Conservation (phyloP, 2,113 vertebrate species). For the Colinus virginianus region DNA sequence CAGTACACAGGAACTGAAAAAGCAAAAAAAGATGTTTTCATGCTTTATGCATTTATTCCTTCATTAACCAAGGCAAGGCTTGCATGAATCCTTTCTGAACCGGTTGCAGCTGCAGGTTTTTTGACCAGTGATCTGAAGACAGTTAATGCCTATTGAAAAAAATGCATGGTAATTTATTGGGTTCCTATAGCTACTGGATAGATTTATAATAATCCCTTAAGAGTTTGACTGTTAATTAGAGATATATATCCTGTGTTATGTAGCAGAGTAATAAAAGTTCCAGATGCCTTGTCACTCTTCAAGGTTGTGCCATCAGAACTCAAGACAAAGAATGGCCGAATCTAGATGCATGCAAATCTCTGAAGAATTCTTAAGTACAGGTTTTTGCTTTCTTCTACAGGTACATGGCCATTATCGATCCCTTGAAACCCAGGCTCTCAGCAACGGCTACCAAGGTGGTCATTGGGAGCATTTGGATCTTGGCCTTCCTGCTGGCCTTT, state of each 20-base stretch:
- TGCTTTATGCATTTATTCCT: background rate
- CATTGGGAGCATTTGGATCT: constrained; percentile 93
- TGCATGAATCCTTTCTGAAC: background rate
- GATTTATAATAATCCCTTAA: background rate
- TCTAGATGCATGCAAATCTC: background rate
- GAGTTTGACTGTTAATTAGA: background rate
- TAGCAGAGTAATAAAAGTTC: background rate
- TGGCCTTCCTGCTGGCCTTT: constrained; percentile 93
- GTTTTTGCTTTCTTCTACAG: constrained; percentile 72
- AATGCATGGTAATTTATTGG: background rate
- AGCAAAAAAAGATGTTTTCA: background rate
- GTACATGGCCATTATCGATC: constrained; percentile 98
- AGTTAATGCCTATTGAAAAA: background rate
- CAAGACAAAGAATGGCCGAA: background rate
- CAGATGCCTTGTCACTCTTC: background rate
- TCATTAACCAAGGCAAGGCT: background rate
- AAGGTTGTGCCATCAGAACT: background rate
- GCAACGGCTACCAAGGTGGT: constrained; percentile 91
- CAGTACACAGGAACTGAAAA: background rate
- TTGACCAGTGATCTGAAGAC: background rate
- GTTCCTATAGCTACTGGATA: background rate
- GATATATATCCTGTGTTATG: background rate
- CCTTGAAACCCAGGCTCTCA: constrained; percentile 93
- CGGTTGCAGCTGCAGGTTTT: background rate
- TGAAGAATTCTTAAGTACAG: background rate